Evolutionary conservation across 1,140 invertebrate species (phyloP).

Genomic region (Episyrphus balteatus): DNA sequence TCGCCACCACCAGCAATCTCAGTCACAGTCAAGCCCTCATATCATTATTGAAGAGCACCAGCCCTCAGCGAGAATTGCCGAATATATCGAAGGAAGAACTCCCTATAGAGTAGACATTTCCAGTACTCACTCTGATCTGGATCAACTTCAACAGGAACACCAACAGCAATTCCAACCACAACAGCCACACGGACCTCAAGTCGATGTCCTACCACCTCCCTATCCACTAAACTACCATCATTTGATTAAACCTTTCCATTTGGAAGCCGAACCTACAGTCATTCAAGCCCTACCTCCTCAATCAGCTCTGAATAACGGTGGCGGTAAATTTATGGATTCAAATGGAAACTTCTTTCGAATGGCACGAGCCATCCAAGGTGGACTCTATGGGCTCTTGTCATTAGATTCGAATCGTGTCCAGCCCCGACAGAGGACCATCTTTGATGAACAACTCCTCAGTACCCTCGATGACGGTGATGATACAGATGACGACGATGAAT

Average conservation of each 20-base stretch:
- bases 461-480: neutral
- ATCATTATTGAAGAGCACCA: slow-evolving; percentile 7
- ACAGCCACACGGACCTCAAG: slow-evolving; percentile 9
- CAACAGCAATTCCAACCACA: too few relatives aligned
- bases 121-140: slow-evolving; percentile 14
- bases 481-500: slow-evolving; percentile 1
- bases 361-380: slow-evolving; percentile 23
- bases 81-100: slow-evolving; percentile 43
- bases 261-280: slow-evolving; percentile 28
- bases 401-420: slow-evolving; percentile 22
- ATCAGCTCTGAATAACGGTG: slow-evolving; percentile 3
- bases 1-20: neutral
- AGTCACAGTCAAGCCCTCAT: slow-evolving; percentile 1
- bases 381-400: slow-evolving; percentile 9
- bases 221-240: slow-evolving; percentile 26
- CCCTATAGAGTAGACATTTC: slow-evolving; percentile 43
- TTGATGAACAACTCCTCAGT: neutral
- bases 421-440: neutral
- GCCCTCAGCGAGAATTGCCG: slow-evolving; percentile 10
- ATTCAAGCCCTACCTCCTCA: slow-evolving; percentile 29
- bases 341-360: slow-evolving; percentile 16
- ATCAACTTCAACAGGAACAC: slow-evolving; percentile 16
- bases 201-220: slow-evolving; percentile 28
- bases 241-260: slow-evolving; percentile 28
- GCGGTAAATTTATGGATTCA: slow-evolving; percentile 6